Base-by-base conservation (phyloP, 2,797 vertebrate species). In the Allenopithecus nigroviridis region DNA sequence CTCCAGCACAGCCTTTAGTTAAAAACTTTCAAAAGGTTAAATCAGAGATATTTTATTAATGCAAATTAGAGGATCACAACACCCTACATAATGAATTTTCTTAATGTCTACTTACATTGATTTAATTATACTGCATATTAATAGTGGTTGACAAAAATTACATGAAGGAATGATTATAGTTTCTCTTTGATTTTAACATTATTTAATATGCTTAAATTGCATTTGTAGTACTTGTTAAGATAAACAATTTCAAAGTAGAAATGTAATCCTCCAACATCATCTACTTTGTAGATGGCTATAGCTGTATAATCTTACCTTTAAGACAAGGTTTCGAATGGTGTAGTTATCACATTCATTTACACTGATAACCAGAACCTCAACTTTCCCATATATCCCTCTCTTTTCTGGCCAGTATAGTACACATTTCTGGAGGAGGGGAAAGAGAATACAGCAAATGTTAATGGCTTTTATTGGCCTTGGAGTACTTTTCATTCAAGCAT, bases 381-480 rank as follows among this genome's bases (percentile, higher is more conserved):
- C 99, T 97, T 99, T 99, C 84, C 99, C 99, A 12, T 99, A 99
- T 98, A 99, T 99, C 1, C 99, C 99, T 94, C 99, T 99, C 97
- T 99, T 99, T 98, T 99, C 99, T 5, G 99, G 99, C 99, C 99
- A 99, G 96, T 99, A 99, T 24, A 99, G 99, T 11, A 99, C 99
- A 70, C 99, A 99, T 98, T 99, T 99, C 99, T 99, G 97, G 80
- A 96, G 94, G 94, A 26, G 97, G 48, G 41, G 97, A 80, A 88
- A 46, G 92, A 95, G 17, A 95, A 96, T 43, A 92, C 0, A 80
- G 21, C 1, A 79, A 55, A 57, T 30, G 83, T 79, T 61, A 91
- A 68, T 46, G 41, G n/a, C 53, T 64, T 84, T 91, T 57, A 75
- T 84, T 26, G 61, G 43, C 55, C 16, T 88, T 59, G 19, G 11